Conservation (phyloP, 2,797 vertebrate genomes). For the Pempheris klunzingeri region DNA sequence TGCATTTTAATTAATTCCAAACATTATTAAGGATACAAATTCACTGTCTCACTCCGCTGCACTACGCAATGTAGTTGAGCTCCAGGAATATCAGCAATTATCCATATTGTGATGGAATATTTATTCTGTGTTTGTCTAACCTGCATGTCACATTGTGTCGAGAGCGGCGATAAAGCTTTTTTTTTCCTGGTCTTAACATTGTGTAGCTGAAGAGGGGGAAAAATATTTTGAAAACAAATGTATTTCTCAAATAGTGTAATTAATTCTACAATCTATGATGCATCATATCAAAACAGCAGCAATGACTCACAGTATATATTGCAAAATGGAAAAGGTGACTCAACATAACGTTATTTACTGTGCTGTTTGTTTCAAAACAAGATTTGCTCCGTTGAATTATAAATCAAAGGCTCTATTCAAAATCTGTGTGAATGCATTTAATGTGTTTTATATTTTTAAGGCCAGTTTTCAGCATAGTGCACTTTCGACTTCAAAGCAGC, state of each 20-base stretch:
- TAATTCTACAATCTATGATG: not conserved
- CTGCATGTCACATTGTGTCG: conserved; percentile 44
- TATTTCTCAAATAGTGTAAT: not conserved
- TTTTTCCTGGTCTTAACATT: not conserved
- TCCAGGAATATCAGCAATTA: conserved; percentile 66
- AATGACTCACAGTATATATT: not conserved
- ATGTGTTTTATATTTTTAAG: not conserved
- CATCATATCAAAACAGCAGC: not conserved
- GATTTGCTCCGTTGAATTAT: conserved; percentile 40
- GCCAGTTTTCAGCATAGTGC: not conserved
- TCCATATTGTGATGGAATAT: conserved; percentile 66
- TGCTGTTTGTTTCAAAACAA: conserved; percentile 13
- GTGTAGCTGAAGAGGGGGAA: conserved; percentile 8
- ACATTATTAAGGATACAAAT: conserved; percentile 77
- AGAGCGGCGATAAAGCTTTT: conserved; percentile 30
- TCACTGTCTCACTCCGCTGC: conserved; percentile 70
- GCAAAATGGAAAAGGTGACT: not conserved
- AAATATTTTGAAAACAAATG: not conserved
- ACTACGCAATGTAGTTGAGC: conserved; percentile 51
- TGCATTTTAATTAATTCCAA: conserved; percentile 79
- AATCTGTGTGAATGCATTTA: conserved; percentile 30
- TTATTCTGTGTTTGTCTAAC: conserved; percentile 58
- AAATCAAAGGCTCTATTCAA: conserved; percentile 56
- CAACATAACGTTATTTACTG: not conserved
- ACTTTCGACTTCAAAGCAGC: conserved; percentile 35